A percentile compares a stretch with the other conserved stretches of the same genome.
These are phyloP conservation scores for Clarias platycephalus DNA, from an alignment of 2,797 vertebrate genomes.

Conservation along the genomic window DNA sequence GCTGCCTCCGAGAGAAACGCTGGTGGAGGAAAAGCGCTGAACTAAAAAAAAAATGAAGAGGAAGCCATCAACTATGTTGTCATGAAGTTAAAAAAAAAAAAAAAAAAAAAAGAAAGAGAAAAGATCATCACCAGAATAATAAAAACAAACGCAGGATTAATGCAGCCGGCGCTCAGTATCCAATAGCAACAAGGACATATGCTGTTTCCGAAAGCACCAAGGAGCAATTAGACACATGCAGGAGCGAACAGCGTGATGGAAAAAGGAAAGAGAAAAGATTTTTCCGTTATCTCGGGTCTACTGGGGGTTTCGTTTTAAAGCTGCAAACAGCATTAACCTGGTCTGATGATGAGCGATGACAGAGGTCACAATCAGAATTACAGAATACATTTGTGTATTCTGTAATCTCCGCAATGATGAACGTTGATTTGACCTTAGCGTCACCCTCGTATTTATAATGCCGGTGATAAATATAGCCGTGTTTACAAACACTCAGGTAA, in stretches of 20 bases:
- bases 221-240: conserved; percentile 4
- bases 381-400: background rate
- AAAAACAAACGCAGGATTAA: conserved; percentile 14
- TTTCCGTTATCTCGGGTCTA: background rate
- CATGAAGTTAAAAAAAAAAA: background rate
- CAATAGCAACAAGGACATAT: conserved; percentile 25
- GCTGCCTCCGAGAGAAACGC: conserved; percentile 20
- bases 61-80: conserved; percentile 15
- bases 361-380: background rate
- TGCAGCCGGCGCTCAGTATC: background rate
- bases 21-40: conserved; percentile 1
- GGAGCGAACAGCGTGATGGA: conserved; percentile 9
- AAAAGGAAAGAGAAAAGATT: background rate
- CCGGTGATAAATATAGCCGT: background rate
- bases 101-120: background rate
- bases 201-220: conserved; percentile 5
- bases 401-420: too few relatives aligned
- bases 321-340: background rate
- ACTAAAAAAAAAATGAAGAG: background rate
- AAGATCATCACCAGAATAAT: background rate
- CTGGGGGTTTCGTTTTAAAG: background rate
- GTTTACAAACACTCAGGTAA: background rate
- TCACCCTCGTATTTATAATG: background rate
- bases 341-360: too few relatives aligned
- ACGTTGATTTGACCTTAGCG: background rate